Percentiles rank a stretch among this genome's conserved stretches.
These are phyloP conservation scores for Drosophila neoperkinsi DNA, from an alignment of 2,888 invertebrate genomes.

Conservation along the genomic window DNA sequence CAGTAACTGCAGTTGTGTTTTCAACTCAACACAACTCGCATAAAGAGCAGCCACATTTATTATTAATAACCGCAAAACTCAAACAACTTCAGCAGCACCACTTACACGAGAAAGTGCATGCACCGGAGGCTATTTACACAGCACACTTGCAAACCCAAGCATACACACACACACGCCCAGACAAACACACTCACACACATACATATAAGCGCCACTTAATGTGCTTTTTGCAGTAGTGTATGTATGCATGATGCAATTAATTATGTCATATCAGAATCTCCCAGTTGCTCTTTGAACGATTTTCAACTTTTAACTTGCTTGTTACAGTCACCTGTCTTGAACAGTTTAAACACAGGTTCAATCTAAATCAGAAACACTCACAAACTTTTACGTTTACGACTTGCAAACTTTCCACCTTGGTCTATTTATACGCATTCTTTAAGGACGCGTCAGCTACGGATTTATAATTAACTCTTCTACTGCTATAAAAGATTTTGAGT, in stretches of 20 bases:
- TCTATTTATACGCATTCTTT: not conserved
- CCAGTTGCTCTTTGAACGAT: slow-evolving; percentile 2
- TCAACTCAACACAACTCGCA: slow-evolving; percentile 53
- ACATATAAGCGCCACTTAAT: slow-evolving; percentile 20
- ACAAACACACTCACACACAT: not conserved
- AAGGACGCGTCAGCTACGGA: not conserved
- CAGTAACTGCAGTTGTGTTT: slow-evolving; percentile 36
- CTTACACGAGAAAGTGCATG: slow-evolving; percentile 55
- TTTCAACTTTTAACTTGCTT: slow-evolving; percentile 5
- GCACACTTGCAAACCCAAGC: slow-evolving; percentile 39
- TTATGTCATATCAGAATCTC: slow-evolving; percentile 47
- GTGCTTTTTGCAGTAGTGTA: slow-evolving; percentile 17
- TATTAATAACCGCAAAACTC: slow-evolving; percentile 81
- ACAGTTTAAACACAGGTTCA: not conserved
- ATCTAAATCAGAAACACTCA: slow-evolving; percentile 1
- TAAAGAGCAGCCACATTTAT: slow-evolving; percentile 79
- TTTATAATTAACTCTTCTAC: not conserved
- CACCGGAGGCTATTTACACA: slow-evolving; percentile 55
- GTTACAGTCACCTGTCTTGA: not conserved
- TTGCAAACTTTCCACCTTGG: not conserved
- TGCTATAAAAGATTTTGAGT: too few species aligned
- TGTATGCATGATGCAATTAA: slow-evolving; percentile 33
- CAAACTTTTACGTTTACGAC: not conserved
- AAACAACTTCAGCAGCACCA: slow-evolving; percentile 66
- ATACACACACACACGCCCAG: slow-evolving; percentile 8